A percentile compares a stretch with the other conserved stretches of the same genome.
Evolutionary conservation across 2,888 invertebrate genomes (phyloP).

Genomic region (Branchipolynoe longqiensis): DNA sequence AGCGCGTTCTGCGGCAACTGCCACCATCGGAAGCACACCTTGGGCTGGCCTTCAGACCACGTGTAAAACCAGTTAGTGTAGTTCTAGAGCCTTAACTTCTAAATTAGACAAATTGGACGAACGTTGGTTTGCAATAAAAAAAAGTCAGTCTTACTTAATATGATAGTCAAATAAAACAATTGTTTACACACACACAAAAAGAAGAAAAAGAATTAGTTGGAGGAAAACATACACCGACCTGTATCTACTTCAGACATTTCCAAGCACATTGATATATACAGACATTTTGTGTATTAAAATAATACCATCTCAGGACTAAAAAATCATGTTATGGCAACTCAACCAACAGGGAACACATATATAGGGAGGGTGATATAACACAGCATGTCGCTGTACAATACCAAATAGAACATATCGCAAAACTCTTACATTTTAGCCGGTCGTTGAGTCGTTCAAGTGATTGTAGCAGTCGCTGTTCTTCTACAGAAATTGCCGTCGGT

Average conservation of each 20-base stretch:
- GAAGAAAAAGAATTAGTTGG: too few relatives aligned
- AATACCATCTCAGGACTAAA: too few relatives aligned
- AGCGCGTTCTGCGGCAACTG: neutral
- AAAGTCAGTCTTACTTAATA: too few relatives aligned
- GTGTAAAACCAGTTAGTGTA: neutral
- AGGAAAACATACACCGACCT: too few relatives aligned
- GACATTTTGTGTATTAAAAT: too few relatives aligned
- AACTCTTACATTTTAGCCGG: conserved; percentile 75
- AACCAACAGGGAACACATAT: neutral
- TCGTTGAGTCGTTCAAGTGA: conserved; percentile 80
- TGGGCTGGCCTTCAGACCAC: neutral
- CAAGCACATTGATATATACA: too few relatives aligned
- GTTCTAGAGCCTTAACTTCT: neutral
- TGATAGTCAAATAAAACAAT: too few relatives aligned
- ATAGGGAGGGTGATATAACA: neutral
- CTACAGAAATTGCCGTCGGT: conserved; percentile 77
- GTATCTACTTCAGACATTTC: too few relatives aligned
- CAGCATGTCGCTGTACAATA: neutral
- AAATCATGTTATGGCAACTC: neutral
- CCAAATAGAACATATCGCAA: neutral
- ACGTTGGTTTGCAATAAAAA: neutral
- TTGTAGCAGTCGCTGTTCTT: conserved; percentile 78
- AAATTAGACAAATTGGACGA: neutral
- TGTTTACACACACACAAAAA: too few relatives aligned
- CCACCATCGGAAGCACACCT: neutral